phyloP scores from a whole-genome alignment of 1,140 invertebrate genomes.

The Odontomachus brunneus region DNA sequence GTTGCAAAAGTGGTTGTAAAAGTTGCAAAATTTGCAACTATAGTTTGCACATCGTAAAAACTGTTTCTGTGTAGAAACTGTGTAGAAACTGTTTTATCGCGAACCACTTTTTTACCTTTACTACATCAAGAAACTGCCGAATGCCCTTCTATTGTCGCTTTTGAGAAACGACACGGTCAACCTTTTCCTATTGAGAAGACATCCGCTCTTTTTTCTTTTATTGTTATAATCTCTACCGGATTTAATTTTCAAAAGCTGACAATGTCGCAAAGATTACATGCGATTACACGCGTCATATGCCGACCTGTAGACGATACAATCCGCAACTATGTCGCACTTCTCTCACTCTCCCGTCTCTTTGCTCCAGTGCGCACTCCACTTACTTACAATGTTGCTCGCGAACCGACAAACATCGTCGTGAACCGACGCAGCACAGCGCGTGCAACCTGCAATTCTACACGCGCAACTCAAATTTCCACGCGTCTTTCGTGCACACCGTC shows the following conservation, averaged over 20 bases:
- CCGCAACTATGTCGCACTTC: conserved; percentile 8
- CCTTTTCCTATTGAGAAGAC: neutral
- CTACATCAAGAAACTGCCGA: too few relatives aligned
- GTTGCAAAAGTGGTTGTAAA: too few relatives aligned
- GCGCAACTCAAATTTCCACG: conserved; percentile 69
- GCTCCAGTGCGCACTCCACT: conserved; percentile 57
- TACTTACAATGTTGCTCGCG: conserved; percentile 73
- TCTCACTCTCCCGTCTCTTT: neutral
- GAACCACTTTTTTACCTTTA: too few relatives aligned
- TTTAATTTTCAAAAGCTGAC: neutral
- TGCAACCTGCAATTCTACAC: conserved; percentile 67
- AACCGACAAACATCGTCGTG: conserved; percentile 67
- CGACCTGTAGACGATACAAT: conserved; percentile 69
- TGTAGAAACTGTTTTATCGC: too few relatives aligned
- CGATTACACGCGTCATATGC: conserved; percentile 26
- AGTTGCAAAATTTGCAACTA: too few relatives aligned
- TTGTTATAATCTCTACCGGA: neutral
- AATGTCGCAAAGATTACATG: conserved; percentile 27
- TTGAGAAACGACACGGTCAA: neutral
- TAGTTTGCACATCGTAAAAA: too few relatives aligned
- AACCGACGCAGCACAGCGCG: conserved; percentile 34
- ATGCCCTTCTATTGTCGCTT: too few relatives aligned
- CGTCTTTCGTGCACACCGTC: conserved; percentile 56
- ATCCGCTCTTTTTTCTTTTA: neutral
- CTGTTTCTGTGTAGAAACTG: too few relatives aligned